A percentile compares a stretch with the other conserved stretches of the same genome.
Evolutionary conservation across 2,797 vertebrate species (phyloP).

Genomic region (Antrozous pallidus): DNA sequence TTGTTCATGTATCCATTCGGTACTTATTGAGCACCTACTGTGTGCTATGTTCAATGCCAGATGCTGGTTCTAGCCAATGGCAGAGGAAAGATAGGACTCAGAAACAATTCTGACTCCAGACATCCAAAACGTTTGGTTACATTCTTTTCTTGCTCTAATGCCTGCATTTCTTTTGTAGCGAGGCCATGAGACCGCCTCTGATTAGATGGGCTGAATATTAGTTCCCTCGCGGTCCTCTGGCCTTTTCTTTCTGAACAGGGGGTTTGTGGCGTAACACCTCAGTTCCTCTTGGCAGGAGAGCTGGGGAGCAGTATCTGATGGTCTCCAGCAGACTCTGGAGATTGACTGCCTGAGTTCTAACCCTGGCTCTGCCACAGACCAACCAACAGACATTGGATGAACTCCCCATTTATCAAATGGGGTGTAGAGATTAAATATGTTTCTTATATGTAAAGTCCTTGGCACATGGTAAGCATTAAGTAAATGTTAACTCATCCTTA

Average conservation of each 20-base stretch:
- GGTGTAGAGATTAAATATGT: neutral
- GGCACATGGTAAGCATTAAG: neutral
- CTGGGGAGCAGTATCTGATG: neutral
- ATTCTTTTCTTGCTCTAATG: neutral
- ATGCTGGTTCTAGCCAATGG: neutral
- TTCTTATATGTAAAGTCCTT: neutral
- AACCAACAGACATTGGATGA: neutral
- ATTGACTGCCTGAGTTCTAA: neutral
- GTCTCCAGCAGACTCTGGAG: neutral
- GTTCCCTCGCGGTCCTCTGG: neutral
- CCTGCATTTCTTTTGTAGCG: neutral
- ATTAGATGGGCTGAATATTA: neutral
- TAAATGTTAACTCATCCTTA: neutral
- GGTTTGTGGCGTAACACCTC: no score
- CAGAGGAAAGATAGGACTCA: neutral
- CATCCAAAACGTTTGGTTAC: neutral
- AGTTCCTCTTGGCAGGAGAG: neutral
- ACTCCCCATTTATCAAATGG: neutral
- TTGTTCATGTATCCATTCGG: neutral
- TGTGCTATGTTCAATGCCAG: accelerated
- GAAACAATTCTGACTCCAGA: neutral
- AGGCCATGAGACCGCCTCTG: no score
- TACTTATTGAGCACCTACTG: neutral
- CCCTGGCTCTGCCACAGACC: neutral
- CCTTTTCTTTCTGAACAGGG: neutral